phyloP scores from a whole-genome alignment of 2,797 vertebrate genomes.

The Dendrocincla tyrannina region DNA sequence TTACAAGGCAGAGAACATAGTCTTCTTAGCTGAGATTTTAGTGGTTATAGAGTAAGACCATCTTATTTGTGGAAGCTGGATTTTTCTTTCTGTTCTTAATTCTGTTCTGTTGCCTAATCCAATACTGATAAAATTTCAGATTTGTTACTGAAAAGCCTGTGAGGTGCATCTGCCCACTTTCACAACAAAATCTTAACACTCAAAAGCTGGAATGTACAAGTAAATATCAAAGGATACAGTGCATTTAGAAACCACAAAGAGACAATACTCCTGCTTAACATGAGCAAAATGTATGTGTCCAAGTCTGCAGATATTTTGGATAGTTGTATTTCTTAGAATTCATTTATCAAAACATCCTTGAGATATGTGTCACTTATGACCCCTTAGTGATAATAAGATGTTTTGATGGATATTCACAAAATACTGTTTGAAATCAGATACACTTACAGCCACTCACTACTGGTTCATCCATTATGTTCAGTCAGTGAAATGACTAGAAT shows the following conservation, averaged over 20 bases:
- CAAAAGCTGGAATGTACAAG: background rate
- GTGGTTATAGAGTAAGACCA: background rate
- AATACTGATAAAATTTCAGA: conserved; percentile 13
- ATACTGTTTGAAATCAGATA: background rate
- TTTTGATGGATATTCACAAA: background rate
- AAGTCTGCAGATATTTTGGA: background rate
- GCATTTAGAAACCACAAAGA: conserved; percentile 8
- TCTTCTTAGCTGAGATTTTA: background rate
- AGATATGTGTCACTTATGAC: background rate
- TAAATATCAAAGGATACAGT: background rate
- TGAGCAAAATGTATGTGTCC: background rate
- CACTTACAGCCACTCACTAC: background rate
- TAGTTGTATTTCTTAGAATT: conserved; percentile 34
- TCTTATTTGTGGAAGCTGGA: background rate
- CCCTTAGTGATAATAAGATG: background rate
- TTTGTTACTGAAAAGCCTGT: conserved; percentile 17
- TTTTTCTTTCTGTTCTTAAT: background rate
- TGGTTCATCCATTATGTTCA: background rate
- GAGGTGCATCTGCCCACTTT: background rate
- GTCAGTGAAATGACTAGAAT: background rate
- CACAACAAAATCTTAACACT: background rate
- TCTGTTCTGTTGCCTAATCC: background rate
- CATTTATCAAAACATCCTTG: background rate
- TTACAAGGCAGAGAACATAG: background rate
- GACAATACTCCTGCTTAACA: background rate